Base-by-base conservation (phyloP, 2,888 invertebrate species). In the Drosophila meridionalis region DNA sequence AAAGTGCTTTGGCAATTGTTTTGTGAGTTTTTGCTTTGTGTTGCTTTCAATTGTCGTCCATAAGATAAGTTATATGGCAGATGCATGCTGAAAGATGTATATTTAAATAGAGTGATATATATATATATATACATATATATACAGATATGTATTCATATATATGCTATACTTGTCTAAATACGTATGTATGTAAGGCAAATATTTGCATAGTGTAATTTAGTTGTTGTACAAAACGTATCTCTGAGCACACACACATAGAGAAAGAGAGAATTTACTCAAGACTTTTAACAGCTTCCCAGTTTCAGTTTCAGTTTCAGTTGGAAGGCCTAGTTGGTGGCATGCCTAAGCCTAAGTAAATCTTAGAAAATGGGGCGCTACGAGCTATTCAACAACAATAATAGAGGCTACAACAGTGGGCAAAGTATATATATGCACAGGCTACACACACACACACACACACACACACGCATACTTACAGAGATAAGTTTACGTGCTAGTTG, bases 151-250 rank as follows among this genome's bases (percentile, higher is more conserved):
- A 42, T 20, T 20, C 20, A 20, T 45, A 43, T 50, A 36, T 73
- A 53, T 43, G 20, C 20, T 20, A 20, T 20, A 20, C 20, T 40
- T 76, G 59, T 69, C 63, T 69, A 56, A 14, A 38, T 38, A 38
- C 28, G 63, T 69, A 69, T 74, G 67, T 56, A 73, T 74, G 67
- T 56, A 73, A 69, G 66, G 65, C 76, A 86, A 88, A 87, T 88
- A 87, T 87, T 87, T 76, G 80, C 76, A 73, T 83, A 78, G 89
- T 83, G 85, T 87, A 89, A 87, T 87, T 87, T 89, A 89, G 87
- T 87, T 89, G 81, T 73, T 80, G 61, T 76, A 73, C 72, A 70
- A 78, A 87, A 78, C 82, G 85, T 86, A 65, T 71, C 66, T 67
- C 56, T 14, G 38, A 45, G 57, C 65, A 52, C 56, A 70, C 56